Evolutionary conservation across 2,888 invertebrate species (phyloP).

Genomic region (Phalangium opilio): DNA sequence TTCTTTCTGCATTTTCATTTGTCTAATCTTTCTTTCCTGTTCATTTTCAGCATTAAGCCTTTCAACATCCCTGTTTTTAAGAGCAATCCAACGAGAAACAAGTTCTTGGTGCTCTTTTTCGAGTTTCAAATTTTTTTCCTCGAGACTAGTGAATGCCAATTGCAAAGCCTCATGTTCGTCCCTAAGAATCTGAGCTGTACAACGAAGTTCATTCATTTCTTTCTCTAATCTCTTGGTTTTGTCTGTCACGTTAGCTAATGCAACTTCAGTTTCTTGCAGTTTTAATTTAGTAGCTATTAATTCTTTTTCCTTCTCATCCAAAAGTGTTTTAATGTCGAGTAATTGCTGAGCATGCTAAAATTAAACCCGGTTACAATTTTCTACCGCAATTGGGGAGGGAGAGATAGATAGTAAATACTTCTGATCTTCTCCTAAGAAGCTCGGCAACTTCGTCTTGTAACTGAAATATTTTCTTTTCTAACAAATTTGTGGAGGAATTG

Average conservation of each 20-base stretch:
- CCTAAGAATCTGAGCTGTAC: no score
- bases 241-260: no score
- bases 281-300: constrained; percentile 53
- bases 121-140: constrained; percentile 42
- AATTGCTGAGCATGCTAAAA: constrained; percentile 67
- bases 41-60: constrained; percentile 95
- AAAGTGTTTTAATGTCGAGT: constrained; percentile 66
- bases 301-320: constrained; percentile 69
- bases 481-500: constrained; percentile 28
- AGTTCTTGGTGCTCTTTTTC: constrained; percentile 31
- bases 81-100: constrained; percentile 54
- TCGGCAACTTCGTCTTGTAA: constrained; percentile 89
- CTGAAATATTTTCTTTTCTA: constrained; percentile 69
- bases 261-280: constrained; percentile 31
- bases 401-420: constrained; percentile 32
- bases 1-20: constrained; percentile 73
- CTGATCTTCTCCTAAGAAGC: constrained; percentile 71
- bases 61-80: constrained; percentile 88
- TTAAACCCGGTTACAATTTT: no score
- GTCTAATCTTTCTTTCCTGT: constrained; percentile 64
- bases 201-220: no score
- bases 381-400: no score
- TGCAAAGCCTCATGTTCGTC: constrained; percentile 80
- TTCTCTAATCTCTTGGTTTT: no score
- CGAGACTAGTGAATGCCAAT: constrained; percentile 71